Evolutionary conservation across 2,888 invertebrate genomes (phyloP), one percentile per base, ranked within the genome.

Genomic region (Meteorus cinctellus): DNA sequence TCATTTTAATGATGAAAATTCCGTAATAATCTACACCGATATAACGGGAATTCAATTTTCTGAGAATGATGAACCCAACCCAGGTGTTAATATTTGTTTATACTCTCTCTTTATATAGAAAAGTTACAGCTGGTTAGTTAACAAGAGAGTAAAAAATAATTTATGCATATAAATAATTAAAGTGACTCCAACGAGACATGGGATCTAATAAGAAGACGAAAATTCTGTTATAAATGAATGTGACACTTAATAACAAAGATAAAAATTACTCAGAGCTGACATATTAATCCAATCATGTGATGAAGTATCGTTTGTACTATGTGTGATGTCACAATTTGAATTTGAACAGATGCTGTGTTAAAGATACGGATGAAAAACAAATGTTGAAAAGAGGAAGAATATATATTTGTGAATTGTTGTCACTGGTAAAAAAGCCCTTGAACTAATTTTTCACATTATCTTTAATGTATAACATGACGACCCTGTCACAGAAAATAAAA

Each of bases 41-140:
- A 24, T 55, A 55, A 55, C 55, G 55, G 55, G 55, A 55, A 55
- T 55, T 2, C 24, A 24, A 24, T 55, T 41, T 55, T 55, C 55
- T 19, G 19, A 19, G 55, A 19, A 19, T 19, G 19, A 55, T 55
- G 19, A 4, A 55, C 55, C 55, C 55, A 19, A 55, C 55, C 55
- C 55, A 55, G 55, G 24, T 19, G 5, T 19, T 55, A 19, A 55
- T 19, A 55, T 55, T 55, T 55, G 55, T 55, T 55, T 8, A 19
- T 19, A 19, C 55, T 19, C 55, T 55, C 10, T 55, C 10, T 4
- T n/a, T 55, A 19, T 24, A 6, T 55, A 55, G 19, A 55, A 55
- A 24, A 19, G 19, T 4, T 55, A 19, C 55, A n/a, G 55, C 24
- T 55, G 55, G 2, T 55, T 4, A 55, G 8, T 4, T 5, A 48